phyloP scores from a whole-genome alignment of 2,888 invertebrate genomes.

The Phania funesta region DNA sequence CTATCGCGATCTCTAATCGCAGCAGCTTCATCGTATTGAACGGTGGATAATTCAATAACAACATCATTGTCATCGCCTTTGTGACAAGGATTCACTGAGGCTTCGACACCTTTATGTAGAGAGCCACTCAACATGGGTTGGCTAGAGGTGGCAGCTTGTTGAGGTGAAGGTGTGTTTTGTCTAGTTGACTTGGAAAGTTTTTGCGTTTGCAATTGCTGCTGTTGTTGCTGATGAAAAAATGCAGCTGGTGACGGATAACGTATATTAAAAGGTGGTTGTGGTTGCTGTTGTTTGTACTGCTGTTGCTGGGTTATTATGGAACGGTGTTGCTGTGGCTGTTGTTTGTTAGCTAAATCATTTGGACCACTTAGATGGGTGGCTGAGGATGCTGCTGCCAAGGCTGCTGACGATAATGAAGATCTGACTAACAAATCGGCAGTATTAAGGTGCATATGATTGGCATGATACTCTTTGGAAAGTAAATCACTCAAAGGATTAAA shows the following conservation, averaged over 20 bases:
- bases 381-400: slow-evolving; percentile 20
- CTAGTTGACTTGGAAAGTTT: slow-evolving; percentile 71
- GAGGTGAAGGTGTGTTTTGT: slow-evolving; percentile 75
- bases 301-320: slow-evolving; percentile 68
- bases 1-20: slow-evolving; percentile 65
- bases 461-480: slow-evolving; percentile 79
- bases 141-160: slow-evolving; percentile 74
- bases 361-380: slow-evolving; percentile 27
- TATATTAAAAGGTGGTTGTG: slow-evolving; percentile 68
- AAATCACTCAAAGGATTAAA: slow-evolving; percentile 79
- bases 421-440: slow-evolving; percentile 71
- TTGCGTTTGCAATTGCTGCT: slow-evolving; percentile 64
- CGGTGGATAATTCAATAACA: slow-evolving; percentile 64
- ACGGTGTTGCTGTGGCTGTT: slow-evolving; percentile 63
- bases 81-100: slow-evolving; percentile 65
- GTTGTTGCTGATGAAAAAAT: slow-evolving; percentile 69
- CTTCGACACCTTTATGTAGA: slow-evolving; percentile 68
- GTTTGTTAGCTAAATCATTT: slow-evolving; percentile 54
- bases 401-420: slow-evolving; percentile 66
- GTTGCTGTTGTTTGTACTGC: slow-evolving; percentile 67
- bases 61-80: slow-evolving; percentile 52
- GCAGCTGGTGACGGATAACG: slow-evolving; percentile 70
- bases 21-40: slow-evolving; percentile 64
- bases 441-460: slow-evolving; percentile 66
- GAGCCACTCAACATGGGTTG: slow-evolving; percentile 48